phyloP scores from a whole-genome alignment of 2,888 invertebrate genomes.

The Amblyjoppa proteus region DNA sequence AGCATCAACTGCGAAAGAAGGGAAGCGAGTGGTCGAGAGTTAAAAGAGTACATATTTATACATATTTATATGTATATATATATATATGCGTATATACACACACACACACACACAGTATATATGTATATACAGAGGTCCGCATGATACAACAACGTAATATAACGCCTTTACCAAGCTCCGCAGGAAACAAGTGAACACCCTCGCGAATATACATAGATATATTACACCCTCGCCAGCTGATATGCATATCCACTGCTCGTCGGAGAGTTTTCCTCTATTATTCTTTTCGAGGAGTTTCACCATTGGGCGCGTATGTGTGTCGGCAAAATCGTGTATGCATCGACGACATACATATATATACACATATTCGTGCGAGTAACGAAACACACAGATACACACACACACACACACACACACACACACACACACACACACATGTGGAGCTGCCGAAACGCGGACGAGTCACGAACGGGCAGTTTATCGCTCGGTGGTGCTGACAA shows the following conservation, averaged over 20 bases:
- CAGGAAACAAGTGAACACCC: slow-evolving; percentile 49
- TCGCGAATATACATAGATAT: slow-evolving; percentile 18
- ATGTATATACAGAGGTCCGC: slow-evolving; percentile 10
- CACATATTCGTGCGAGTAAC: slow-evolving; percentile 20
- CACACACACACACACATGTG: background rate
- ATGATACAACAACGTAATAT: slow-evolving; percentile 47
- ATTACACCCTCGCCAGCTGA: slow-evolving; percentile 12
- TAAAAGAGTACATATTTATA: slow-evolving; percentile 9
- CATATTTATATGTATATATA: background rate
- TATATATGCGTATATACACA: no score
- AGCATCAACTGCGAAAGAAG: background rate
- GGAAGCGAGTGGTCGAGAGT: slow-evolving; percentile 13
- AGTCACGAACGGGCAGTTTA: slow-evolving; percentile 66
- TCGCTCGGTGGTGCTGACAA: slow-evolving; percentile 57
- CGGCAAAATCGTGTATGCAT: slow-evolving; percentile 14
- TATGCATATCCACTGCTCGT: slow-evolving; percentile 39
- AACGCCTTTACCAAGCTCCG: slow-evolving; percentile 28
- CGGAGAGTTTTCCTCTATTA: slow-evolving; percentile 40
- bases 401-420: background rate
- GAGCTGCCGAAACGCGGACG: slow-evolving; percentile 56
- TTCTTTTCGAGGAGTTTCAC: slow-evolving; percentile 50
- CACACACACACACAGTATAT: slow-evolving; percentile 2
- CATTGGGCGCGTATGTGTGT: slow-evolving; percentile 5
- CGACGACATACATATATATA: background rate
- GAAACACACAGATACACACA: slow-evolving; percentile 13